These are phyloP conservation scores for Eristalis tenax DNA, from an alignment of 2,888 invertebrate genomes.

Conservation along the genomic window DNA sequence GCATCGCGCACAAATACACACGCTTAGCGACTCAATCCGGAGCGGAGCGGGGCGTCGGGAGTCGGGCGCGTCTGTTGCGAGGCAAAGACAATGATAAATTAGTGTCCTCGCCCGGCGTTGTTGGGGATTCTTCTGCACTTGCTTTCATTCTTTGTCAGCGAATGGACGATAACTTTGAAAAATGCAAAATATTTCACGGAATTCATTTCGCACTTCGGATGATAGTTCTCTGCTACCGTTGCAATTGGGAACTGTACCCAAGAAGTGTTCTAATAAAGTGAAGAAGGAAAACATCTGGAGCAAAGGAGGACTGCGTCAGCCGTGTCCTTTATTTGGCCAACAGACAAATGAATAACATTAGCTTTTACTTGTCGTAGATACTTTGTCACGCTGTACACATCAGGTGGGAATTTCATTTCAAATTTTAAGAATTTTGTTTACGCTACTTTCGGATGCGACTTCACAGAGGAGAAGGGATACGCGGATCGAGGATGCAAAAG, in stretches of 20 bases:
- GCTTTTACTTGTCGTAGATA: slow-evolving; percentile 14
- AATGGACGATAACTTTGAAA: slow-evolving; percentile 13
- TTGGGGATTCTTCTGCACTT: slow-evolving; percentile 25
- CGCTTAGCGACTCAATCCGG: slow-evolving; percentile 3
- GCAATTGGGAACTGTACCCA: slow-evolving; percentile 12
- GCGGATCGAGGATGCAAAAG: background rate
- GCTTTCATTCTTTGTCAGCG: slow-evolving; percentile 10
- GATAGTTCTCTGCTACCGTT: background rate
- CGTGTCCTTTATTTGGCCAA: background rate
- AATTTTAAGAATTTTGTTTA: slow-evolving; percentile 21
- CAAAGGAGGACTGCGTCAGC: background rate
- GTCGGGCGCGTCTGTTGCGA: slow-evolving; percentile 6
- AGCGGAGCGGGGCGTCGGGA: no score
- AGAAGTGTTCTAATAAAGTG: slow-evolving; percentile 63
- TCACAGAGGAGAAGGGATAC: background rate
- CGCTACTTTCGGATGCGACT: background rate
- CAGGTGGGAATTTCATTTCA: slow-evolving; percentile 49
- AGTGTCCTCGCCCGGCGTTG: slow-evolving; percentile 31
- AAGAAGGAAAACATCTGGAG: background rate
- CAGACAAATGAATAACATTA: slow-evolving; percentile 4
- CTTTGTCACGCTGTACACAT: slow-evolving; percentile 36
- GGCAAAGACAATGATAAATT: slow-evolving; percentile 66
- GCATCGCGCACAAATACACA: background rate
- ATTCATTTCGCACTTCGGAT: slow-evolving; percentile 53
- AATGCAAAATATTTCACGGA: slow-evolving; percentile 59